Base-by-base conservation (phyloP, 1,140 invertebrate species). In the Drosophila kurseongensis region DNA sequence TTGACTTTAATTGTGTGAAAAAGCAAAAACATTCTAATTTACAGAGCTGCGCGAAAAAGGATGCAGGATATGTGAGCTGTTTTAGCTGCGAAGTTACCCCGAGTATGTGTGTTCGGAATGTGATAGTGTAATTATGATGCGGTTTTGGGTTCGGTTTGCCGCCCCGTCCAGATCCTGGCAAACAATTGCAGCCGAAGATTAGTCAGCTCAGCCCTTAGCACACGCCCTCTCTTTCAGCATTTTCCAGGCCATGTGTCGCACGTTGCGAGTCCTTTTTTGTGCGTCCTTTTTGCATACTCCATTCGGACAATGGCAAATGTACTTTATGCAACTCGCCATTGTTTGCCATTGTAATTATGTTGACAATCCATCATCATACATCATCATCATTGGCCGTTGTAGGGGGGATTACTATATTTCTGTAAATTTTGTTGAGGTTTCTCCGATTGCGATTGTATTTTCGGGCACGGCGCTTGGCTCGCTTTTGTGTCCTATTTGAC, bases 11-110 rank as follows among this genome's bases (percentile, higher is more conserved):
- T 84, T 89, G 84, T 89, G 85, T 84, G 84, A 89, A 84, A 89
- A 80, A 89, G 84, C 84, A 89, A 80, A 89, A 89, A 89, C 84
- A 89, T 89, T 89, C 85, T 89, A 89, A 89, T 89, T 89, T 89
- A 84, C 84, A 50, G 69, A 51, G 61, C 54, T 48, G 75, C 71
- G 74, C 58, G 69, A 47, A 58, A 55, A 88, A 78, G 65, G 78
- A 81, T 81, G 79, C 74, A 77, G 79, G 78, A 81, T 71, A 73
- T 79, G 75, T 58, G 74, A 62, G 77, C 77, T 60, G 40, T 52
- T 65, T 47, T 55, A 56, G 79, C 68, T 57, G n/a, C 47, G 47
- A 42, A 59, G 44, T 57, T 61, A n/a, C 59, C 18, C 41, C 47
- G 1, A 14, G 1, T 32, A 5, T 10, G 52, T 80, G 54, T 41